These are phyloP conservation scores for Hetaerina titia DNA, from an alignment of 2,888 invertebrate species.

Conservation along the genomic window DNA sequence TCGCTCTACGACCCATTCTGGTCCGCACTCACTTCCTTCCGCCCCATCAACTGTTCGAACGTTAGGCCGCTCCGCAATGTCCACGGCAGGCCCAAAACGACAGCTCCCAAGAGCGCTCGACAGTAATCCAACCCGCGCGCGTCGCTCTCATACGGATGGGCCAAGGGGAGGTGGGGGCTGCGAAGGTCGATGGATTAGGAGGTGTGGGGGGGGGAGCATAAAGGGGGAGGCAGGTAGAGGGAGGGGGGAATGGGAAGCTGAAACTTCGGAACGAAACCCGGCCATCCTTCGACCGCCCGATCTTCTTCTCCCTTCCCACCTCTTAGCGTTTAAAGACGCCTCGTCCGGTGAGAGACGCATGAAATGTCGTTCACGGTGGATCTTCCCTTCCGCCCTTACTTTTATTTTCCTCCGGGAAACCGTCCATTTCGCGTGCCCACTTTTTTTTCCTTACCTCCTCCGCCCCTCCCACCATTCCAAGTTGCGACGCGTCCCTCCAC, in stretches of 20 bases:
- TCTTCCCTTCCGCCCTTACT: neutral
- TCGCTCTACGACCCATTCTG: neutral
- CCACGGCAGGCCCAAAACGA: neutral
- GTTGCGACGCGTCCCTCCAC: neutral
- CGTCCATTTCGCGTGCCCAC: neutral
- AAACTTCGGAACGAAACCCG: too few species aligned
- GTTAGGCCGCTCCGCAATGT: neutral
- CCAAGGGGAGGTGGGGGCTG: too few species aligned
- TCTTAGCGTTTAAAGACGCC: neutral
- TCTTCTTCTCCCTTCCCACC: neutral
- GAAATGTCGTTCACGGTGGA: neutral
- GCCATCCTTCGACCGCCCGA: neutral
- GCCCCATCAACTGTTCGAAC: neutral
- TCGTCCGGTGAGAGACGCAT: neutral
- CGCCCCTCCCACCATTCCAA: neutral
- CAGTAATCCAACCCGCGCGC: too few species aligned
- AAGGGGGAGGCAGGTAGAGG: too few species aligned
- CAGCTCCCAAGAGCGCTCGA: neutral
- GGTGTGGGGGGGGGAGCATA: too few species aligned
- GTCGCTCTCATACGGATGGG: too few species aligned
- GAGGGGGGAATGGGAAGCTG: too few species aligned
- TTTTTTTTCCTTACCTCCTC: neutral
- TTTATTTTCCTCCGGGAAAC: neutral
- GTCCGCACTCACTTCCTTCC: slow-evolving; percentile 7
- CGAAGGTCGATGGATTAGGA: too few species aligned